phyloP scores from a whole-genome alignment of 2,888 invertebrate species.

The Mantis religiosa region DNA sequence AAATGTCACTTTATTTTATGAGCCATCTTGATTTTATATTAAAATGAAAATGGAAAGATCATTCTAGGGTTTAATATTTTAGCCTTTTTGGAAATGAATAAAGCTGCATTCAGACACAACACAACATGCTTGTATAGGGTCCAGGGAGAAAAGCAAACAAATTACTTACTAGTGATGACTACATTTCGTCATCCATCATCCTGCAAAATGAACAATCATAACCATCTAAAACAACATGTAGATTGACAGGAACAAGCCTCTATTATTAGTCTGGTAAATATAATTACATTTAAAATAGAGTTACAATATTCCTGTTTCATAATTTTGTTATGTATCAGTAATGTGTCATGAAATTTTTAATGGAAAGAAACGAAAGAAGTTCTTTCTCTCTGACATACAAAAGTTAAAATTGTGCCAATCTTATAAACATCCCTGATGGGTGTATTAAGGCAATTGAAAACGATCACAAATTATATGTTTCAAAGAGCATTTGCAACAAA shows the following conservation, averaged over 20 bases:
- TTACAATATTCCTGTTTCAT: background rate
- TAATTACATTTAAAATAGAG: background rate
- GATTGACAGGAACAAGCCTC: background rate
- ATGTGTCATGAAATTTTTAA: background rate
- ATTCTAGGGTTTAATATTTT: too few species aligned
- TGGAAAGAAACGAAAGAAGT: background rate
- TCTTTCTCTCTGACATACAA: background rate
- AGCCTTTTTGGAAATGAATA: background rate
- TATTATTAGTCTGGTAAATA: background rate
- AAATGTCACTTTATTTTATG: too few species aligned
- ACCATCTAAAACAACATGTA: conserved; percentile 4
- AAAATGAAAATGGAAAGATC: too few species aligned
- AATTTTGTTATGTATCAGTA: background rate
- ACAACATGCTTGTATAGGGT: background rate
- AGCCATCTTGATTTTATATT: too few species aligned
- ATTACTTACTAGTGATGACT: conserved; percentile 43
- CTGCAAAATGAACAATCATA: conserved; percentile 42
- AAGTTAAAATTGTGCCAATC: too few species aligned
- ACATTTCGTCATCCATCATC: conserved; percentile 47
- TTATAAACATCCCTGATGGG: too few species aligned
- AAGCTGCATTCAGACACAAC: background rate
- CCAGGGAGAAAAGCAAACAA: conserved; percentile 24
- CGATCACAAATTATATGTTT: too few species aligned
- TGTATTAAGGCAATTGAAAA: too few species aligned
- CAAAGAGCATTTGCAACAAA: too few species aligned